Evolutionary conservation across 2,113 vertebrate genomes (phyloP), one percentile per base, ranked within the genome.

Genomic region (Centropus bengalensis): DNA sequence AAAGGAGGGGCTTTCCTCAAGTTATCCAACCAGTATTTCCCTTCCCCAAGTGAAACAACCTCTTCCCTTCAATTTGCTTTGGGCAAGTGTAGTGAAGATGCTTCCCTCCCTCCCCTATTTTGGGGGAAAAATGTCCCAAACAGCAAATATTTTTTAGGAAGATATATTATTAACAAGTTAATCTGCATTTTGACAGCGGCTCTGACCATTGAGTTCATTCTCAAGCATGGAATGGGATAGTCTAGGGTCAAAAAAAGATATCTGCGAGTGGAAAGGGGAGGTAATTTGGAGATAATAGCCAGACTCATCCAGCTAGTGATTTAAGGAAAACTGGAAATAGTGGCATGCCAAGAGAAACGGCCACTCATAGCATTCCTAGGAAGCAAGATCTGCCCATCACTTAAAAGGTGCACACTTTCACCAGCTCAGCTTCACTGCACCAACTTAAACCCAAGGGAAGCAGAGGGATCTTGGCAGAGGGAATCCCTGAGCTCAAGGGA

Each of bases 141-240:
- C 5, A 9, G 10, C 18, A 71, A 49, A 49, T 49, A 6, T 10
- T 63, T 81, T 67, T 23, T 0, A 9, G 42, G 27, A 71, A 45
- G 78, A 67, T 32, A 8, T 59, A 17, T 68, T 45, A 24, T 36
- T 49, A 66, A 30, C 8, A 69, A 23, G 3, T 64, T 49, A 75
- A 38, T 81, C 28, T 0, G 0, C 5, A 2, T 45, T 40, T 47
- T 54, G n/a, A 45, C 36, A 36, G 15, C 24, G 36, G 24, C 47
- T 86, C 60, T 56, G 42, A 52, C 36, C 19, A 13, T 32, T 33
- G 36, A 63, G 36, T 55, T 71, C 3, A 55, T 54, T 71, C 40
- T 27, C 55, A 76, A 77, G 9, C 49, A 19, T 12, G 38, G n/a
- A 42, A 6, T 47, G 18, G 26, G 44, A n/a, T 54, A 32, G 19